Evolutionary conservation across 2,113 vertebrate species (phyloP), one percentile per base, ranked within the genome.

Genomic region (Rhegmatorhina hoffmannsi): DNA sequence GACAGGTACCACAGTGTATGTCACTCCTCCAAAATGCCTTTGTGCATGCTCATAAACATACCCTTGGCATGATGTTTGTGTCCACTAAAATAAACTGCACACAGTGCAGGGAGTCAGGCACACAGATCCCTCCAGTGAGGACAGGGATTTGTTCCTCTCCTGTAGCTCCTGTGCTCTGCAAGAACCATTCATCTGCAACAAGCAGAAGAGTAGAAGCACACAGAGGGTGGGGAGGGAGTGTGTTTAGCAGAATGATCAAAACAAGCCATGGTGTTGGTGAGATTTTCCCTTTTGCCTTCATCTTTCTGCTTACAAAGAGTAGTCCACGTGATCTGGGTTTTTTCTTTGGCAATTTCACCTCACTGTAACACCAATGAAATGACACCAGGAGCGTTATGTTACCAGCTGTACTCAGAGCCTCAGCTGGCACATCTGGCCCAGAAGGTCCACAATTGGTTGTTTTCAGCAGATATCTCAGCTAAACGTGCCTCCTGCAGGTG

Each of bases 31-130:
- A 16, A 62, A 89, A 94, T 76, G 83, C 80, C 62, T 58, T 16
- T 84, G 66, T 66, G 74, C 53, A 11, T 81, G 60, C 76, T 72
- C 29, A 75, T 33, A 86, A 93, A 70, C 77, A 60, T 38, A 83
- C 46, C 62, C 91, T 34, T 64, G 77, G 86, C 85, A 58, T 72
- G 46, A 11, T 7, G 40, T 62, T 90, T 86, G 40, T 60, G 58
- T 46, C 89, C 72, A 56, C 77, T 85, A 49, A 95, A 92, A 89
- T 84, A 91, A 95, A 63, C 87, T 74, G 90, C 80, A 72, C 83
- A 55, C 52, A 64, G 79, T 85, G 89, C 87, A 91, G 75, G 63
- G 81, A 82, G 76, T 60, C 59, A 64, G 78, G 52, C 90, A 89
- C 40, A 7, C 36, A 28, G 29, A 60, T 91, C 47, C 58, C 50